Evolutionary conservation across 2,888 invertebrate species (phyloP).

Genomic region (Diabrotica balteata): DNA sequence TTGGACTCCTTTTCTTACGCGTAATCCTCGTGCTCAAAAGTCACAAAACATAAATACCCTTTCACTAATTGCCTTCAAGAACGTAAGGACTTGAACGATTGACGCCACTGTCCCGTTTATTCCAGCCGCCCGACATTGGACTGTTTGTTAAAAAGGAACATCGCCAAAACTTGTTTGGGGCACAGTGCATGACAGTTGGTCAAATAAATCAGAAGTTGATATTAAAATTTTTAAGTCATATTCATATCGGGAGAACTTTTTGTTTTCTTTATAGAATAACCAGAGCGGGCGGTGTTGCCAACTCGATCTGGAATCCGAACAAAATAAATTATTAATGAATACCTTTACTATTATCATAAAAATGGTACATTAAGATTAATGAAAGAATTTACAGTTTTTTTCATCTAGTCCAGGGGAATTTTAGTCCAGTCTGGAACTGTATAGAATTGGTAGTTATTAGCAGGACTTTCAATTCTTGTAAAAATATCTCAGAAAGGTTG

Average conservation of each 20-base stretch:
- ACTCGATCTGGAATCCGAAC: too few species aligned
- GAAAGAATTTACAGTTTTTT: too few species aligned
- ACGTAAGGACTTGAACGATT: not conserved
- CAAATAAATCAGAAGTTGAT: conserved; percentile 47
- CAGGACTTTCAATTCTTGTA: too few species aligned
- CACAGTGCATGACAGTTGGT: conserved; percentile 44
- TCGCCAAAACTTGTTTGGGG: conserved; percentile 40
- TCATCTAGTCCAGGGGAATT: too few species aligned
- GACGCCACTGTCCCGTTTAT: conserved; percentile 11
- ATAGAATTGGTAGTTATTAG: too few species aligned
- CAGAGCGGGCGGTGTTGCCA: not conserved
- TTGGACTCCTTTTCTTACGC: not conserved
- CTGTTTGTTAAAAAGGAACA: conserved; percentile 35
- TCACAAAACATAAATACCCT: too few species aligned
- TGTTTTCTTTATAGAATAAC: conserved; percentile 28
- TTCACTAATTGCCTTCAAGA: not conserved
- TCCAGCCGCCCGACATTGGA: conserved; percentile 39
- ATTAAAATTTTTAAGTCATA: conserved; percentile 46
- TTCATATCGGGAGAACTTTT: conserved; percentile 37
- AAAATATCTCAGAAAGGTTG: too few species aligned
- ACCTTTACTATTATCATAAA: too few species aligned
- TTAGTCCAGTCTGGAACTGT: too few species aligned
- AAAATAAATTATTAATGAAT: too few species aligned
- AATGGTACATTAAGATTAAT: too few species aligned
- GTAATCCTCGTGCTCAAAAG: too few species aligned